Percentiles rank a stretch among this genome's conserved stretches.
phyloP scores from a whole-genome alignment of 2,888 invertebrate genomes.

The Zaprionus obscuricornis region DNA sequence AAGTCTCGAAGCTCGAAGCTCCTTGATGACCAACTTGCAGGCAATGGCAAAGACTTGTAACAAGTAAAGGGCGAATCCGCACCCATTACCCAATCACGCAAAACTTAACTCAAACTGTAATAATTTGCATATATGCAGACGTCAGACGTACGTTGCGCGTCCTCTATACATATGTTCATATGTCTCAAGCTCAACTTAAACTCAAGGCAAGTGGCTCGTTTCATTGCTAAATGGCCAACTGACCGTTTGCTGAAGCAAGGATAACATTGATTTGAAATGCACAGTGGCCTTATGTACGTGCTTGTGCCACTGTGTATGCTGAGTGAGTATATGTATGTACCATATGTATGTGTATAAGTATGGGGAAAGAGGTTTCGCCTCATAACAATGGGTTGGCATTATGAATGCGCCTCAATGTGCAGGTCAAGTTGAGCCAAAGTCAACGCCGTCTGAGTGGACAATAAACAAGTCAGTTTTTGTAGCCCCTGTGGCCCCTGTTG shows the following conservation, averaged over 20 bases:
- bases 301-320: background rate
- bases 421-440: constrained; percentile 65
- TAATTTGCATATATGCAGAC: constrained; percentile 56
- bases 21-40: constrained; percentile 46
- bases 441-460: constrained; percentile 57
- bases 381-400: constrained; percentile 62
- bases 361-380: background rate
- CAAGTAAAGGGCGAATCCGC: constrained; percentile 54
- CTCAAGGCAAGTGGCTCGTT: constrained; percentile 53
- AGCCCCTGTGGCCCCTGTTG: too few relatives aligned
- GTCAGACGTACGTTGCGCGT: background rate
- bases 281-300: constrained; percentile 4
- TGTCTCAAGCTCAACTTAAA: constrained; percentile 22
- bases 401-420: constrained; percentile 54
- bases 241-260: constrained; percentile 33
- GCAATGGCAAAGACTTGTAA: constrained; percentile 38
- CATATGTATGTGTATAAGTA: constrained; percentile 2
- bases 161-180: background rate
- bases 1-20: background rate
- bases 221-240: constrained; percentile 46
- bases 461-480: constrained; percentile 53
- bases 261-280: constrained; percentile 49
- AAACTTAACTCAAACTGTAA: constrained; percentile 8
- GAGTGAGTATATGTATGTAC: background rate
- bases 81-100: constrained; percentile 54